These are phyloP conservation scores for Bombus impatiens DNA, from an alignment of 1,140 invertebrate species.

Conservation along the genomic window DNA sequence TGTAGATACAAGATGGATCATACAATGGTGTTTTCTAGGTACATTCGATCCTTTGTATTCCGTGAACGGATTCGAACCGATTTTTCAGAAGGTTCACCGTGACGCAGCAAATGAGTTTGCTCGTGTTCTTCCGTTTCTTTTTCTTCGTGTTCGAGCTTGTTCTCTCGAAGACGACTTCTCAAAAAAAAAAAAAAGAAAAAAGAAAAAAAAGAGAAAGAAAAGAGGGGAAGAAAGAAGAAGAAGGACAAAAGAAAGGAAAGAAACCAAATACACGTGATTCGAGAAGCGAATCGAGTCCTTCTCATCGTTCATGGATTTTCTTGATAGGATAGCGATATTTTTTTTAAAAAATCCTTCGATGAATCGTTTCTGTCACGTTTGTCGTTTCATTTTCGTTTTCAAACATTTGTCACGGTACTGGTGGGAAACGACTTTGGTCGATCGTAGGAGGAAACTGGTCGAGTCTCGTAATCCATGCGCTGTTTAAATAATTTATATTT, in stretches of 20 bases:
- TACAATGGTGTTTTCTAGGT: slow-evolving; percentile 9
- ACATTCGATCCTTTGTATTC: slow-evolving; percentile 2
- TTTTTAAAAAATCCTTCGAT: background rate
- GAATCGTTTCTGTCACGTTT: background rate
- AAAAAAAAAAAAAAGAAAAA: too few relatives aligned
- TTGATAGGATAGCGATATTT: background rate
- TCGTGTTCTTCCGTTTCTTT: slow-evolving; percentile 29
- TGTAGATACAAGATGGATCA: background rate
- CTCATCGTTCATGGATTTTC: background rate
- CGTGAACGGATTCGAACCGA: background rate
- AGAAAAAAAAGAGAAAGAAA: too few relatives aligned
- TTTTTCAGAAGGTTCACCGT: background rate
- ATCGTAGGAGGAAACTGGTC: background rate
- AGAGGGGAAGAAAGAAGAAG: background rate
- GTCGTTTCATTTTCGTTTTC: background rate
- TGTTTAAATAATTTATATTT: slow-evolving; percentile 47
- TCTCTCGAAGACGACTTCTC: background rate
- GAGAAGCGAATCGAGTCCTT: background rate
- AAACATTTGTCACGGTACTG: background rate
- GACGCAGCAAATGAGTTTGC: background rate
- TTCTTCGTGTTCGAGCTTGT: slow-evolving; percentile 4
- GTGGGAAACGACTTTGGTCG: background rate
- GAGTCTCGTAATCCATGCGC: slow-evolving; percentile 25
- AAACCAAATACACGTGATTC: background rate
- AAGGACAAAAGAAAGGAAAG: background rate